These are phyloP conservation scores for Andrena dorsata DNA, from an alignment of 2,888 invertebrate genomes.

Conservation along the genomic window DNA sequence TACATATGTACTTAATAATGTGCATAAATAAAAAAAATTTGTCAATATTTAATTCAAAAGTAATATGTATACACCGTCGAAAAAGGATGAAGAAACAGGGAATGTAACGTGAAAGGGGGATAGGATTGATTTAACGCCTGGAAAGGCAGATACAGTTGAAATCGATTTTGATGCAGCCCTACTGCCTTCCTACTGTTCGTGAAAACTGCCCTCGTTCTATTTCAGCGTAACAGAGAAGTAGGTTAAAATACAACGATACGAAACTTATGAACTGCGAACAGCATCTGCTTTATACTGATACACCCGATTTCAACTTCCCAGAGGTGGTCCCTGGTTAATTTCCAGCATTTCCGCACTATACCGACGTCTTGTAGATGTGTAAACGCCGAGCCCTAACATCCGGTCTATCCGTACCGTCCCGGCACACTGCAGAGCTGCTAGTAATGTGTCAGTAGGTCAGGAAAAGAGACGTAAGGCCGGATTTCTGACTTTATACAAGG, in stretches of 20 bases:
- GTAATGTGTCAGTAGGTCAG: slow-evolving; percentile 14
- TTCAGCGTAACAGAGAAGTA: slow-evolving; percentile 66
- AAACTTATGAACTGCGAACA: slow-evolving; percentile 67
- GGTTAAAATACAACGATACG: slow-evolving; percentile 72
- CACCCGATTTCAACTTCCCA: slow-evolving; percentile 52
- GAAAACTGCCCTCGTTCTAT: slow-evolving; percentile 74
- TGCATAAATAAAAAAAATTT: too few relatives aligned
- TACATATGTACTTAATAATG: too few relatives aligned
- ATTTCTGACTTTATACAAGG: background rate
- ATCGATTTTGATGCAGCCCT: slow-evolving; percentile 73
- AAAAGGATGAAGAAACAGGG: slow-evolving; percentile 15
- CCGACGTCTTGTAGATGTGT: slow-evolving; percentile 16
- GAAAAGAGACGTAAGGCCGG: background rate
- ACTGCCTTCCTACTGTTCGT: slow-evolving; percentile 57
- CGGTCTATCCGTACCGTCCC: slow-evolving; percentile 4
- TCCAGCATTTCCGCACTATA: slow-evolving; percentile 47
- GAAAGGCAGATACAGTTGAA: slow-evolving; percentile 59
- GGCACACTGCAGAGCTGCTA: slow-evolving; percentile 1
- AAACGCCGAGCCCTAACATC: slow-evolving; percentile 35
- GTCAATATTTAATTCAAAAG: slow-evolving; percentile 3
- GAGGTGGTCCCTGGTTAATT: slow-evolving; percentile 53
- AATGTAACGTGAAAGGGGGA: slow-evolving; percentile 40
- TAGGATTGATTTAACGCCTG: slow-evolving; percentile 61
- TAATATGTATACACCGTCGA: background rate
- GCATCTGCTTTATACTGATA: slow-evolving; percentile 35